Conservation (phyloP, 2,113 vertebrate genomes). For the Caranx ignobilis region DNA sequence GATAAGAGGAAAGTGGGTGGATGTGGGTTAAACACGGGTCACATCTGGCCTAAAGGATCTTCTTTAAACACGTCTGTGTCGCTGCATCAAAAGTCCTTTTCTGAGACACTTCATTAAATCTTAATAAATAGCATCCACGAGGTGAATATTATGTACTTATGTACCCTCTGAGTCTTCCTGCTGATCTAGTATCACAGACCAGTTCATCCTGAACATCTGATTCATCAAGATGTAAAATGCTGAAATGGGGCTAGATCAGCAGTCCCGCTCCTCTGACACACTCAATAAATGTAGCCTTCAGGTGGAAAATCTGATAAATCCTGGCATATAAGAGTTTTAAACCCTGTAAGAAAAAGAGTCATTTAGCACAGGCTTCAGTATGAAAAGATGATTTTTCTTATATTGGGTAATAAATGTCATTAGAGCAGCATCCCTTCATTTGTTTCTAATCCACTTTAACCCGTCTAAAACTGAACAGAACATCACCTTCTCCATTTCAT, state of each 20-base stretch:
- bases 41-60: conserved; percentile 8
- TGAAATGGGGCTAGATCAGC: conserved; percentile 47
- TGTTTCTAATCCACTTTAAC: conserved; percentile 12
- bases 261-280: conserved; percentile 34
- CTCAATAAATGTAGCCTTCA: conserved; percentile 27
- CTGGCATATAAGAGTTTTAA: conserved; percentile 11
- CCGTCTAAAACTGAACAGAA: neutral
- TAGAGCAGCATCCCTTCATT: neutral
- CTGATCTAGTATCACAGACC: conserved; percentile 31
- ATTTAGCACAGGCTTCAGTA: neutral
- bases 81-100: conserved; percentile 14
- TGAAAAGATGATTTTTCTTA: conserved; percentile 4
- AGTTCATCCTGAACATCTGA: conserved; percentile 40
- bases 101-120: conserved; percentile 36
- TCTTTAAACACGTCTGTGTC: conserved; percentile 10
- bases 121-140: conserved; percentile 49
- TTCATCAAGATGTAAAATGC: conserved; percentile 49
- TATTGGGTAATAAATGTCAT: conserved; percentile 33
- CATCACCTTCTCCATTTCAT: neutral
- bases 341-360: neutral
- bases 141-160: conserved; percentile 40
- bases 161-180: conserved; percentile 20
- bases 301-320: conserved; percentile 48
- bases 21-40: conserved; percentile 20
- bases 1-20: conserved; percentile 18